Evolutionary conservation across 2,797 vertebrate species (phyloP), one percentile per base, ranked within the genome.

Genomic region (Neosalanx taihuensis): DNA sequence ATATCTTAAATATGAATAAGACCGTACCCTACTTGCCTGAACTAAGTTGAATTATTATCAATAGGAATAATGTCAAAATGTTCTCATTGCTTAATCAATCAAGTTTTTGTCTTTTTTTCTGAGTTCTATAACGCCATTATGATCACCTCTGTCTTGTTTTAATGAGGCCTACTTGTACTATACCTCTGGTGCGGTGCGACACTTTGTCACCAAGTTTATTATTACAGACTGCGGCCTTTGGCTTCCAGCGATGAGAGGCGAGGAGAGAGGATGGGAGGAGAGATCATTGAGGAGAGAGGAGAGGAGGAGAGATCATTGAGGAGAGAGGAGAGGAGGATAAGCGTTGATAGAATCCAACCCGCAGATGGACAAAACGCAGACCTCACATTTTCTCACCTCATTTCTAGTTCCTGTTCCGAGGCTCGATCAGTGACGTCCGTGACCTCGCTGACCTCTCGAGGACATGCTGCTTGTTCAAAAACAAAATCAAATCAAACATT

Each of bases 341-440:
- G 67, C 66, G 63, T 67, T 30, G 51, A 76, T 60, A 73, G 64
- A 70, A 57, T 13, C 62, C 70, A 64, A 76, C 67, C 67, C 31
- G 71, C 35, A 23, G 41, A 65, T 73, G 67, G 77, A 79, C 57
- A 53, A 64, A 79, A 76, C 66, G 53, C 77, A 79, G 73, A 63
- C 74, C 71, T 62, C 56, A 6, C 49, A 57, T 73, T 72, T 79
- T 76, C 77, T 79, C 77, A 70, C 71, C 71, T 79, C 70, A 75
- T 75, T 75, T 46, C 66, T 72, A 66, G 51, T 66, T 49, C 29
- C 65, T 1, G 23, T 6, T 6, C 15, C 6, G 17, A 13, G 46
- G 41, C 3, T 13, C 46, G 63, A 17, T 65, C 46, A 4, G 29
- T 29, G 26, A 46, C 26, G 29, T 46, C 41, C 41, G 13, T 46